These are phyloP conservation scores for Onthophagus sagittarius DNA, from an alignment of 2,888 invertebrate species.

Conservation along the genomic window DNA sequence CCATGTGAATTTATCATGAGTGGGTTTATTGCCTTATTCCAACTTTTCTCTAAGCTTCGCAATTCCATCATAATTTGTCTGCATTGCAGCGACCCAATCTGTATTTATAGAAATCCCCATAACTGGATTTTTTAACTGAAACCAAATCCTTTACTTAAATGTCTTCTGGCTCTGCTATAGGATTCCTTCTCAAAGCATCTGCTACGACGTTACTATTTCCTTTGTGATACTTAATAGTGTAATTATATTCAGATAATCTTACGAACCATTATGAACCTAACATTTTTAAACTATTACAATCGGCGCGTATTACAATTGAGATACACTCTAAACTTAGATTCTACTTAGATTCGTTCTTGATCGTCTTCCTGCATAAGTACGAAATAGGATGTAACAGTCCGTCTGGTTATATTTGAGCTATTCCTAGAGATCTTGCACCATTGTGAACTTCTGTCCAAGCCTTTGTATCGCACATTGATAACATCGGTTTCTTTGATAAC, in stretches of 20 bases:
- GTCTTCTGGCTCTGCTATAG: not conserved
- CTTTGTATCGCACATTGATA: slow-evolving; percentile 31
- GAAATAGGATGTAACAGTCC: slow-evolving; percentile 15
- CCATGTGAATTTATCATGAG: no score
- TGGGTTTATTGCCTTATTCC: no score
- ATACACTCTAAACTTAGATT: slow-evolving; percentile 10
- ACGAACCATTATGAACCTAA: slow-evolving; percentile 22
- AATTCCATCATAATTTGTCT: no score
- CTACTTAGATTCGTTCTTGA: slow-evolving; percentile 33
- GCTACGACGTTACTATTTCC: slow-evolving; percentile 20
- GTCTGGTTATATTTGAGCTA: slow-evolving; percentile 31
- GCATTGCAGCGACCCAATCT: no score
- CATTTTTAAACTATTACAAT: slow-evolving; percentile 20
- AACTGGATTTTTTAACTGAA: no score
- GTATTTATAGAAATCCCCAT: no score
- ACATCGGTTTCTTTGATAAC: slow-evolving; percentile 27
- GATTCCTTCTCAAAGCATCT: slow-evolving; percentile 13
- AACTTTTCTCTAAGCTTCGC: no score
- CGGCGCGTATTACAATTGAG: slow-evolving; percentile 13
- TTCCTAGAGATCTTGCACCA: slow-evolving; percentile 38
- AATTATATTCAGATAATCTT: slow-evolving; percentile 26
- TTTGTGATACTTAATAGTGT: slow-evolving; percentile 20
- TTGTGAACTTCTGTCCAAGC: slow-evolving; percentile 33
- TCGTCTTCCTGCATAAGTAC: slow-evolving; percentile 17
- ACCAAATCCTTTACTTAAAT: no score